These are phyloP conservation scores for Bucco capensis DNA, from an alignment of 2,113 vertebrate genomes.

Conservation along the genomic window DNA sequence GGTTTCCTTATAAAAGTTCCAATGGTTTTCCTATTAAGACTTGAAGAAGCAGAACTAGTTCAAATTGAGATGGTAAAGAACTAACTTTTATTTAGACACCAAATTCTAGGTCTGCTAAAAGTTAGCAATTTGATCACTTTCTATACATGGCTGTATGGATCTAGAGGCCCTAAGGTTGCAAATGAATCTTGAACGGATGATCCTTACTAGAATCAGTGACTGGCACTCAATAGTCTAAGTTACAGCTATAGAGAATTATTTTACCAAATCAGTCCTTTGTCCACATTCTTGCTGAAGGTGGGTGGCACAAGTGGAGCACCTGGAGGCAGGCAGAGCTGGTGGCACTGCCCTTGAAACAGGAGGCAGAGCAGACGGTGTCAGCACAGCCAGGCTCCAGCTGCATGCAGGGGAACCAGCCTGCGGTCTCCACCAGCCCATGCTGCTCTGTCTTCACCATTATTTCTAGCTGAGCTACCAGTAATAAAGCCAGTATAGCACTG, in stretches of 20 bases:
- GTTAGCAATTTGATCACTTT: background rate
- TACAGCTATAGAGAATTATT: background rate
- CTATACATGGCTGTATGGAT: rapidly evolving
- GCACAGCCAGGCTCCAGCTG: background rate
- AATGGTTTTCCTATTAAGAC: background rate
- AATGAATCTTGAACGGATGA: background rate
- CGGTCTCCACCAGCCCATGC: background rate
- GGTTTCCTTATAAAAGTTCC: background rate
- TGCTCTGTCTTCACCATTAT: rapidly evolving
- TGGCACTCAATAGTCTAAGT: background rate
- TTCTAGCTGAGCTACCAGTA: background rate
- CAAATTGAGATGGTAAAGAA: background rate
- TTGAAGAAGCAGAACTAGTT: background rate
- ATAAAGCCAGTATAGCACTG: background rate
- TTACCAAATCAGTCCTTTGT: background rate
- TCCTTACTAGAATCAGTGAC: background rate
- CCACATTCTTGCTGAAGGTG: rapidly evolving
- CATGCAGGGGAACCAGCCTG: rapidly evolving
- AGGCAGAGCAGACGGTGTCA: too few relatives aligned
- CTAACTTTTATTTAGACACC: background rate
- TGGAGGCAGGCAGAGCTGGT: background rate
- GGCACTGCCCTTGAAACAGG: rapidly evolving
- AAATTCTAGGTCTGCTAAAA: background rate
- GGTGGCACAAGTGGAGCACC: background rate
- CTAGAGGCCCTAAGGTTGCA: background rate